phyloP scores from a whole-genome alignment of 2,113 vertebrate genomes.

The Pyxicephalus adspersus region DNA sequence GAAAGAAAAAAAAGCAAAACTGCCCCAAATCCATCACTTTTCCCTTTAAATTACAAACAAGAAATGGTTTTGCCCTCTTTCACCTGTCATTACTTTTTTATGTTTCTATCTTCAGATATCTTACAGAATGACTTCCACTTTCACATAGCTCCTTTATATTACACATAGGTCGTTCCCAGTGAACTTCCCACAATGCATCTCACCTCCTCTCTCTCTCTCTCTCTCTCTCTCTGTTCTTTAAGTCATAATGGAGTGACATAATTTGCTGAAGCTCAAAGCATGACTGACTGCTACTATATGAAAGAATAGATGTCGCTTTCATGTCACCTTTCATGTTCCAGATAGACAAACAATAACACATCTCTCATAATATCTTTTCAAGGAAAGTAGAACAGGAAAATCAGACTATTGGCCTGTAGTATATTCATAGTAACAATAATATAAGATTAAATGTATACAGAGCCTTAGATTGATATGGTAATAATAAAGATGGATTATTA shows the following conservation, averaged over 20 bases:
- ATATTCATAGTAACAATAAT: too few relatives aligned
- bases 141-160: background rate
- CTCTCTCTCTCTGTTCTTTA: conserved; percentile 24
- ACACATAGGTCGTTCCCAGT: background rate
- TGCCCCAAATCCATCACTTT: too few relatives aligned
- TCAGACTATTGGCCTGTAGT: background rate
- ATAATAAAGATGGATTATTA: too few relatives aligned
- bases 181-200: conserved; percentile 26
- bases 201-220: background rate
- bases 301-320: conserved; percentile 13
- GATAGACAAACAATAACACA: conserved; percentile 14
- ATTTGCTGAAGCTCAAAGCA: conserved; percentile 16
- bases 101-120: background rate
- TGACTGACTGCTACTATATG: conserved; percentile 3
- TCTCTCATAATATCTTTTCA: conserved; percentile 8
- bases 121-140: background rate
- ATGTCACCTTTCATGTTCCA: conserved; percentile 30
- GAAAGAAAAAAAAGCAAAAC: too few relatives aligned
- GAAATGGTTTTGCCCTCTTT: background rate
- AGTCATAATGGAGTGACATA: conserved; percentile 10
- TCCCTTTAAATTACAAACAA: too few relatives aligned
- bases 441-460: too few relatives aligned
- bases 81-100: background rate
- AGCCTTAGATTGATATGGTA: too few relatives aligned
- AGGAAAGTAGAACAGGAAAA: background rate